Evolutionary conservation across 2,797 vertebrate genomes (phyloP).

Genomic region (Hirundo rustica): DNA sequence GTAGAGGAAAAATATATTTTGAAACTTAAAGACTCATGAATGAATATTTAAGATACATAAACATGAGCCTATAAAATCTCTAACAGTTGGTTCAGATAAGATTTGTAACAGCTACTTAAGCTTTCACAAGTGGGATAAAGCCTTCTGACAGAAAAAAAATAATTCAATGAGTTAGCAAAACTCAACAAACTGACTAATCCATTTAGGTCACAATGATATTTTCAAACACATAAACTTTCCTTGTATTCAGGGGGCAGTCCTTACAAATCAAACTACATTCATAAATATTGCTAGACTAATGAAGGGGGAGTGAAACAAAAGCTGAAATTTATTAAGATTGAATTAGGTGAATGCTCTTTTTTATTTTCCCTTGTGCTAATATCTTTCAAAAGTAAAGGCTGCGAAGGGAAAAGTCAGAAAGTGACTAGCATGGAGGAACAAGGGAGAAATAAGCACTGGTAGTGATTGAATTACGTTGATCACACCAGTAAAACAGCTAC

Average conservation of each 20-base stretch:
- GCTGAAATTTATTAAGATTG: neutral
- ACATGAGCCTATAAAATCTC: neutral
- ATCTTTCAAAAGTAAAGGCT: neutral
- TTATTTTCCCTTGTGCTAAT: neutral
- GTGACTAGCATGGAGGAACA: conserved; percentile 59
- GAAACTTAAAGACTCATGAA: conserved; percentile 70
- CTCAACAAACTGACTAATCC: neutral
- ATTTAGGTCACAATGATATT: neutral
- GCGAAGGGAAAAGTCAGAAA: neutral
- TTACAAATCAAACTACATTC: neutral
- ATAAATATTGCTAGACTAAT: neutral
- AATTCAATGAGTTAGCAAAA: neutral
- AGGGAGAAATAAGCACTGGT: conserved; percentile 75
- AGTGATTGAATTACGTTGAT: conserved; percentile 85
- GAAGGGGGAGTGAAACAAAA: neutral
- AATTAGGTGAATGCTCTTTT: neutral
- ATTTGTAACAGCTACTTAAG: neutral
- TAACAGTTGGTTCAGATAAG: neutral
- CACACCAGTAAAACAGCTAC: conserved; percentile 80
- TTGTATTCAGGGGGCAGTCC: neutral
- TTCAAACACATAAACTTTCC: neutral
- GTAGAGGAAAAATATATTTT: conserved; percentile 63
- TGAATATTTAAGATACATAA: conserved; percentile 61
- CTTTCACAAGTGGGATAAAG: conserved; percentile 6
- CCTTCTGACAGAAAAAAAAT: neutral